A percentile compares a stretch with the other conserved stretches of the same genome.
Conservation (phyloP, 2,113 vertebrate genomes). For the Pomatostomus ruficeps region DNA sequence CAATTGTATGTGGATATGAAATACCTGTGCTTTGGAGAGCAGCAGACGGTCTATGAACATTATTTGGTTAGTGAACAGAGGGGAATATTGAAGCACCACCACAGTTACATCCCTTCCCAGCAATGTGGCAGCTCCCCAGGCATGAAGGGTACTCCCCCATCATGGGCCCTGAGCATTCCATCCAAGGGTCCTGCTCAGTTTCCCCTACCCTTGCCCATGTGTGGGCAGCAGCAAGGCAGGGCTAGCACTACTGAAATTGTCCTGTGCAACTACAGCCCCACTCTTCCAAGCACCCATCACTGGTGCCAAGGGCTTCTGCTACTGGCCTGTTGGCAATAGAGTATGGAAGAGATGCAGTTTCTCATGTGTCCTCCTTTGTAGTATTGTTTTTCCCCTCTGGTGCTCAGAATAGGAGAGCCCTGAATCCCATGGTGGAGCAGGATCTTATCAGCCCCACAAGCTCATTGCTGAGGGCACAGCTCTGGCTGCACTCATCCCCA, state of each 20-base stretch:
- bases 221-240: background rate
- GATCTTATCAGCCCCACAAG: background rate
- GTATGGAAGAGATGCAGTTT: background rate
- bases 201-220: background rate
- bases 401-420: background rate
- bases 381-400: background rate
- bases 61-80: background rate
- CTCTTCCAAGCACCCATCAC: background rate
- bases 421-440: background rate
- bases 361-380: background rate
- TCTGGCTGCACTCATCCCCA: fast-evolving
- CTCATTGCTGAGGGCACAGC: background rate
- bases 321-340: background rate
- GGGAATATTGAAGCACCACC: background rate
- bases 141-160: fast-evolving
- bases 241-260: background rate
- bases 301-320: background rate
- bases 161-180: background rate
- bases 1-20: background rate
- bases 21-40: background rate
- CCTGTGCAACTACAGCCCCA: background rate
- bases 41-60: background rate
- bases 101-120: background rate
- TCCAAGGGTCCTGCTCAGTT: background rate
- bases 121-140: background rate